Base-by-base conservation (phyloP, 1,140 invertebrate genomes). In the Temnothorax curvispinosus region DNA sequence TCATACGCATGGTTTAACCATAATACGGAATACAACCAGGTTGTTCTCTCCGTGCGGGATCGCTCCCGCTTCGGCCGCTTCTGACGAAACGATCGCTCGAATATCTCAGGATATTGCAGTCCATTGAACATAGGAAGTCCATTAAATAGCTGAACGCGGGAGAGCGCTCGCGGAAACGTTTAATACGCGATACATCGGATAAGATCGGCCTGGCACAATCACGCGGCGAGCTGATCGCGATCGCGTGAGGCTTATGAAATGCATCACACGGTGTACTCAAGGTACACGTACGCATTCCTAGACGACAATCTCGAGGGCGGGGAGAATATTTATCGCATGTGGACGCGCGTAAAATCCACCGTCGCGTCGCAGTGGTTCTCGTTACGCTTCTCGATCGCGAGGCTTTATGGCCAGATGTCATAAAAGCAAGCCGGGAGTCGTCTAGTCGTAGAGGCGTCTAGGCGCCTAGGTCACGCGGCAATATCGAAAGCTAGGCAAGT, bases 91-190 rank as follows among this genome's bases (percentile, higher is more conserved):
- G 65, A 75, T 60, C 54, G 41, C 67, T 47, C 41, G 13, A 50
- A 62, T 62, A 47, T 74, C 69, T 62, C 64, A 81, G 78, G 78
- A 81, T 84, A 84, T 60, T 60, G 67, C 80, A 8, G 27, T 15
- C 41, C 69, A 84, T 84, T 74, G 52, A 60, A 60, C 52, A 58
- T 84, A 32, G 54, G 67, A 84, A 74, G 69, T 74, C 41, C 27
- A 84, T 84, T 84, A 84, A 74, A 84, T 74, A 47, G 44, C 13
- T 74, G 67, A 82, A 84, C 18, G 41, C 80, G 67, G 54, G 27
- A 35, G 81, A 54, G 27, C n/a, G 78, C 54, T 81, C 50, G 78
- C 50, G 64, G 64, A 69, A 81, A 84, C 52, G 50, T 82, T 82
- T 82, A 82, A 71, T 41, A 6, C 13, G 38, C 77, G 65, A 77